Evolutionary conservation across 2,888 invertebrate genomes (phyloP).

Genomic region (Thymelicus lineola): DNA sequence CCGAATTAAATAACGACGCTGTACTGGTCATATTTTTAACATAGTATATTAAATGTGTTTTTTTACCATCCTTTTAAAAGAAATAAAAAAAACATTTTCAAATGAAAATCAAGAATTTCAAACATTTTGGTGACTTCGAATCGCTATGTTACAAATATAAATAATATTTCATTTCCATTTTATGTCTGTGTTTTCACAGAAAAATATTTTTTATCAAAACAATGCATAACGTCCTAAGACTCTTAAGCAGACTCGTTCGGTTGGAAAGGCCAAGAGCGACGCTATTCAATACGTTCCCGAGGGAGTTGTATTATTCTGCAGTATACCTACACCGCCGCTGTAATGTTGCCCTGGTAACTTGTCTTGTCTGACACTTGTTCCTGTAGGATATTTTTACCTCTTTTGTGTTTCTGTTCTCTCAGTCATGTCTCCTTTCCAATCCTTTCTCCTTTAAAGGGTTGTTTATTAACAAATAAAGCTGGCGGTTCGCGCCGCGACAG

Average conservation of each 20-base stretch:
- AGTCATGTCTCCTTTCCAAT: neutral
- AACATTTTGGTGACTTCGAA: too few relatives aligned
- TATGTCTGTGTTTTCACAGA: neutral
- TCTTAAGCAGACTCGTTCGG: constrained; percentile 5
- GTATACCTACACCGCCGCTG: neutral
- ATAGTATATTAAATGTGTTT: too few relatives aligned
- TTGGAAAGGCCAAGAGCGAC: constrained; percentile 17
- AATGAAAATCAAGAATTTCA: neutral
- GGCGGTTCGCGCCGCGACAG: too few relatives aligned
- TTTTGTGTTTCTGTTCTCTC: constrained; percentile 6
- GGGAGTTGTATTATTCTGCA: constrained; percentile 16
- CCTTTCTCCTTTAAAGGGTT: too few relatives aligned
- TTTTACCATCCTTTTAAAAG: too few relatives aligned
- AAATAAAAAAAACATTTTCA: neutral
- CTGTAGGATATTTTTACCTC: constrained; percentile 9
- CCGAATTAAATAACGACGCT: too few relatives aligned
- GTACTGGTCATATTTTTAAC: too few relatives aligned
- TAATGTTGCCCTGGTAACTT: constrained; percentile 21
- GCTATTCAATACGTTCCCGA: constrained; percentile 20
- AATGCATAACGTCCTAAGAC: constrained; percentile 28
- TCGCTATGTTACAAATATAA: too few relatives aligned
- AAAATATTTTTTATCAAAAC: constrained; percentile 14
- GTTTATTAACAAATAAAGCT: too few relatives aligned
- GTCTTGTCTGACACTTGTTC: constrained; percentile 6
- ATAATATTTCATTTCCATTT: neutral